Conservation (phyloP, 2,113 vertebrate species). For the Larimichthys crocea region DNA sequence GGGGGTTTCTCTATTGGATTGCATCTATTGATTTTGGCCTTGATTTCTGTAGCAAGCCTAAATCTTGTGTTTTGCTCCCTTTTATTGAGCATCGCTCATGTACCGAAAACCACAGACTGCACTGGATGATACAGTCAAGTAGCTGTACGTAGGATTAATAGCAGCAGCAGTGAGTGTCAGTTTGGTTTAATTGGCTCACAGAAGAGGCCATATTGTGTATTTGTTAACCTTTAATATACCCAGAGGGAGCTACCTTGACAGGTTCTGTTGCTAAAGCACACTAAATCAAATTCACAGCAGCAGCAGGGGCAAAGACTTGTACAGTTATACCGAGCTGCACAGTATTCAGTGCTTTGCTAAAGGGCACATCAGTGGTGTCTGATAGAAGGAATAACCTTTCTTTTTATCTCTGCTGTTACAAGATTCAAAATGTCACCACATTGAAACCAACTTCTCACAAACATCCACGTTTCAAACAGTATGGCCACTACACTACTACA, state of each 20-base stretch:
- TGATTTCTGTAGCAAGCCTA: neutral
- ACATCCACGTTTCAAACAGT: neutral
- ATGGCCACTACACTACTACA: neutral
- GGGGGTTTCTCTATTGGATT: neutral
- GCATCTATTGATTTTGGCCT: constrained; percentile 1
- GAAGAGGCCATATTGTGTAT: constrained; percentile 19
- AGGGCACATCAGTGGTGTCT: constrained; percentile 1
- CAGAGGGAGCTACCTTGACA: neutral
- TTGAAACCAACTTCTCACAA: constrained; percentile 9
- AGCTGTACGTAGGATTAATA: neutral
- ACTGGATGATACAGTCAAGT: neutral
- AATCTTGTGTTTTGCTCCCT: neutral
- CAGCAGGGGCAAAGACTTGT: neutral
- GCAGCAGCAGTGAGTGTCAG: neutral
- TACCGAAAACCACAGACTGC: neutral
- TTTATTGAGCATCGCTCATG: neutral
- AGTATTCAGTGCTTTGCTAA: constrained; percentile 17
- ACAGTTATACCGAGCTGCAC: neutral
- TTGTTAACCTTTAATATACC: constrained; percentile 42
- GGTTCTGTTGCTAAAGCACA: neutral
- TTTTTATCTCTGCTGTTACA: neutral
- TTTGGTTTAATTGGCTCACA: constrained; percentile 2
- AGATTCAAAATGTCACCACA: constrained; percentile 21
- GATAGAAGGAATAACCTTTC: constrained; percentile 9
- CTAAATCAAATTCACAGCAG: constrained; percentile 4